Evolutionary conservation across 2,113 vertebrate genomes (phyloP).

Genomic region (Eretmochelys imbricata): DNA sequence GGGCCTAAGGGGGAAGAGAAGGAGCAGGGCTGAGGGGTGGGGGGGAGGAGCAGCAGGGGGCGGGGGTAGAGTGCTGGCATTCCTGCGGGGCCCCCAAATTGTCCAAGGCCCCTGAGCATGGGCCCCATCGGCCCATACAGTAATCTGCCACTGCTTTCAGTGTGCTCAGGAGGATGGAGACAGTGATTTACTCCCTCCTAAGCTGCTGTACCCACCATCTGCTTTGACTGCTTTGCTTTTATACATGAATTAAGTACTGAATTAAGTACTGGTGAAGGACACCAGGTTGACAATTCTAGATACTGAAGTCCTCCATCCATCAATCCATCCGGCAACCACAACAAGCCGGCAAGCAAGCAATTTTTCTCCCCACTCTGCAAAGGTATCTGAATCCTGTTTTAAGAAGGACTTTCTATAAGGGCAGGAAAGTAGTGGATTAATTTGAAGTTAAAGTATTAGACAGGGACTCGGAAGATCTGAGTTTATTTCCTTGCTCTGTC

Average conservation of each 20-base stretch:
- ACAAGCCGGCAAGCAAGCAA: background rate
- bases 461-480: background rate
- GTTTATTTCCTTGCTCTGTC: background rate
- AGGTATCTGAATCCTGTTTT: fast-evolving
- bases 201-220: background rate
- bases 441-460: background rate
- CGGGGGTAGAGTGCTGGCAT: too few relatives aligned
- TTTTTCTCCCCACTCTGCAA: background rate
- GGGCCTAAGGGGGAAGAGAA: too few relatives aligned
- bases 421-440: background rate
- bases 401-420: background rate
- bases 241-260: background rate
- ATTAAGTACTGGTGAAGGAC: background rate
- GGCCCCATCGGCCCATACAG: too few relatives aligned
- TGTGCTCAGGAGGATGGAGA: background rate
- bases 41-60: too few relatives aligned
- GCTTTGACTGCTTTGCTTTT: background rate
- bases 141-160: too few relatives aligned
- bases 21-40: too few relatives aligned
- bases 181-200: background rate
- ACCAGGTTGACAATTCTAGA: background rate
- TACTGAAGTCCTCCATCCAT: fast-evolving
- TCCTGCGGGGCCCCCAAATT: too few relatives aligned
- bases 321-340: fast-evolving
- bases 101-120: too few relatives aligned